phyloP scores from a whole-genome alignment of 2,797 vertebrate species.

The Octomys mimax region DNA sequence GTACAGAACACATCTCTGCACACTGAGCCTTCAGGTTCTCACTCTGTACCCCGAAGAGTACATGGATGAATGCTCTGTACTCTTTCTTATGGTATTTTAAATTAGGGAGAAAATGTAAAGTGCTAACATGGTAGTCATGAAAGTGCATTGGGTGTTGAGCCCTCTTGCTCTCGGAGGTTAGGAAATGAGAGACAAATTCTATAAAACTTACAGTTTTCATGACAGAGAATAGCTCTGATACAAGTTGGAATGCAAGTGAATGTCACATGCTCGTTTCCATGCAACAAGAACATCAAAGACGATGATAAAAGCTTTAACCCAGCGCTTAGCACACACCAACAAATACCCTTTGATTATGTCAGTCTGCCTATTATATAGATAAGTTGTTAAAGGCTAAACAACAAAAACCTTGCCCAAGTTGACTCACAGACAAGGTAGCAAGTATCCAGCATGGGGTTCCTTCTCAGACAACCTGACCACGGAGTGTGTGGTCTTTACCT shows the following conservation, averaged over 20 bases:
- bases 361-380: background rate
- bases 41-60: background rate
- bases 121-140: background rate
- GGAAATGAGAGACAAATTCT: constrained; percentile 9
- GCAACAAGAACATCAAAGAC: background rate
- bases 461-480: background rate
- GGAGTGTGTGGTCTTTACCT: background rate
- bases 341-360: background rate
- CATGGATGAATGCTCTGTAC: background rate
- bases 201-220: background rate
- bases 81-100: background rate
- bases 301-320: background rate
- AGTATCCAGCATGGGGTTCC: background rate
- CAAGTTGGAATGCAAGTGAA: background rate
- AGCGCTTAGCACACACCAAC: background rate
- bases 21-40: background rate
- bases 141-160: background rate
- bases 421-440: background rate
- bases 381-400: background rate
- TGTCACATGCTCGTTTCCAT: background rate
- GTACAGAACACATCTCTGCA: background rate
- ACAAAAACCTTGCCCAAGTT: background rate
- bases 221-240: background rate
- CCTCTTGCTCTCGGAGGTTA: background rate
- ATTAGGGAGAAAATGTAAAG: background rate